These are phyloP conservation scores for Bombus waltoni DNA, from an alignment of 1,140 invertebrate genomes.

Conservation along the genomic window DNA sequence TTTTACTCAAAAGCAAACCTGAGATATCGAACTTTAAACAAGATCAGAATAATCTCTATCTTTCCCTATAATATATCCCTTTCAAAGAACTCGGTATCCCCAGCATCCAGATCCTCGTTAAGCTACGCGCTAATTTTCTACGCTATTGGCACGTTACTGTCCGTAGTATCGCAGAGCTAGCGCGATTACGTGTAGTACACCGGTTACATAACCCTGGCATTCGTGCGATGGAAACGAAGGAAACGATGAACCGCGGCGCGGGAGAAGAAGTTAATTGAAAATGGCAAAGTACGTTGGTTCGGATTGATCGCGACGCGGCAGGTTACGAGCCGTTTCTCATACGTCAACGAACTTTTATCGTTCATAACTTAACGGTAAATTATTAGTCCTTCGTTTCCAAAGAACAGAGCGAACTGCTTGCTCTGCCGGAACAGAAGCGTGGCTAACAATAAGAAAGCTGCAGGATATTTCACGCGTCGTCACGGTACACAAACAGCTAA, in stretches of 20 bases:
- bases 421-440: not conserved
- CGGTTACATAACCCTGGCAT: not conserved
- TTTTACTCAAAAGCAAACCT: not conserved
- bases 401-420: not conserved
- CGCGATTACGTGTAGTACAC: not conserved
- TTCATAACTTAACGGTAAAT: constrained; percentile 43
- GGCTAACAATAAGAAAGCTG: not conserved
- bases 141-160: not conserved
- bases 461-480: not conserved
- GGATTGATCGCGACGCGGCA: not conserved
- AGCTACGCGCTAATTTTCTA: not conserved
- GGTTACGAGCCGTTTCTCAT: constrained; percentile 1
- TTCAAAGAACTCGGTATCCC: not conserved
- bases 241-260: not conserved
- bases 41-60: not conserved
- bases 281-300: not conserved
- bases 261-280: constrained; percentile 32
- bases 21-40: not conserved
- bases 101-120: too few species aligned
- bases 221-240: not conserved
- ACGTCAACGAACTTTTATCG: constrained; percentile 41
- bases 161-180: not conserved
- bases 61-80: not conserved
- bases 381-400: constrained; percentile 4
- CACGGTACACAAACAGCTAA: too few species aligned